Evolutionary conservation across 2,797 vertebrate species (phyloP).

Genomic region (Malurus splendens): DNA sequence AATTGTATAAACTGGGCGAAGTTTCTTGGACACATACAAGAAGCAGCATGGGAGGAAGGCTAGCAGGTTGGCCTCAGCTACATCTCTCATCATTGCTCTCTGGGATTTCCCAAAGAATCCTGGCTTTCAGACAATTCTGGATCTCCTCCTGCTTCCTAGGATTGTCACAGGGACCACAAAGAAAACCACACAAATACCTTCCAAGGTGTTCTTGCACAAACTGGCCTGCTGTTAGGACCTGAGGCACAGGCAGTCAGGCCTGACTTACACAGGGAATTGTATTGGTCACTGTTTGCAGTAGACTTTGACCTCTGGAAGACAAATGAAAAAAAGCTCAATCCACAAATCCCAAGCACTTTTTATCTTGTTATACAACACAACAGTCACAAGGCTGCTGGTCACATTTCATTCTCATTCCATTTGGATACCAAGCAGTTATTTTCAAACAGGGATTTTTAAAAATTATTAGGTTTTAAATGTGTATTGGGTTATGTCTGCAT

Average conservation of each 20-base stretch:
- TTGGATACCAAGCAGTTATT: background rate
- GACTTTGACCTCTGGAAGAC: constrained; percentile 52
- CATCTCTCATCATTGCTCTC: background rate
- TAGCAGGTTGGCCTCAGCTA: background rate
- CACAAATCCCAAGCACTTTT: constrained; percentile 40
- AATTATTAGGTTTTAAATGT: background rate
- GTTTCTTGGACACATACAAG: background rate
- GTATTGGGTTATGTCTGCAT: background rate
- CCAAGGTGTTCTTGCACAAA: background rate
- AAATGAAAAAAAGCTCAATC: constrained; percentile 35
- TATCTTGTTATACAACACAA: constrained; percentile 52
- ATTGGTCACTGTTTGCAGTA: background rate
- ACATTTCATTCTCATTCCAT: background rate
- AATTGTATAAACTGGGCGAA: constrained; percentile 23
- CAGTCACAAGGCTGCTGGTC: constrained; percentile 23
- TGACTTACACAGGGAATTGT: background rate
- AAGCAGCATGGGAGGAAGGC: background rate
- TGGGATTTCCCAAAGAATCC: background rate
- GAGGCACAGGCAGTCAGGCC: background rate
- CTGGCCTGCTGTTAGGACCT: background rate
- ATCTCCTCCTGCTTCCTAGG: background rate
- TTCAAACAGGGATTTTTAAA: background rate
- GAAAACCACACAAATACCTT: background rate
- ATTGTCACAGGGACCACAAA: background rate
- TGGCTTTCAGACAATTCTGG: background rate